Percentiles rank a stretch among this genome's conserved stretches.
These are phyloP conservation scores for Teleopsis dalmanni DNA, from an alignment of 1,140 invertebrate species.

Conservation along the genomic window DNA sequence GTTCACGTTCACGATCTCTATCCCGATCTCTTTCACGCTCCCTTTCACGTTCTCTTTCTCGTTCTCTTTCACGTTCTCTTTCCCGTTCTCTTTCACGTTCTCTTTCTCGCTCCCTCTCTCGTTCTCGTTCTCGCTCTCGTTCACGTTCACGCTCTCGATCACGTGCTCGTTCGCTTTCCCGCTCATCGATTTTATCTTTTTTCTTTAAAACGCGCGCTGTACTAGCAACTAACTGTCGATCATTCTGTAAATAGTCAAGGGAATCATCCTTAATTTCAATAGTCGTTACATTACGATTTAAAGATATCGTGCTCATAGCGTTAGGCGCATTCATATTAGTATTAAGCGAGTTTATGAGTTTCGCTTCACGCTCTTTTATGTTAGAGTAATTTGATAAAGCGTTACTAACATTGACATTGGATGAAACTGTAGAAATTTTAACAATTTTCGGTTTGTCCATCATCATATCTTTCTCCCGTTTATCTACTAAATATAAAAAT, in stretches of 20 bases:
- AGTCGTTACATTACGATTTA: no score
- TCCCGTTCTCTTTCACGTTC: constrained; percentile 1
- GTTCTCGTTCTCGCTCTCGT: constrained; percentile 10
- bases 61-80: constrained; percentile 3
- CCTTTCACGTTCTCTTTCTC: constrained; percentile 1
- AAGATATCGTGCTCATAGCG: no score
- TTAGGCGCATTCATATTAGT: no score
- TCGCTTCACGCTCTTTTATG: no score
- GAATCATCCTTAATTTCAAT: constrained; percentile 23
- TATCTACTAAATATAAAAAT: constrained; percentile 10
- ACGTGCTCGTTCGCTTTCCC: constrained; percentile 14
- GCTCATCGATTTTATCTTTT: no score
- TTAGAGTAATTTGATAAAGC: no score
- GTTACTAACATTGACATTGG: no score
- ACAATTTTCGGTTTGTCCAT: constrained; percentile 8
- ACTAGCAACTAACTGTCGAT: constrained; percentile 11
- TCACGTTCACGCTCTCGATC: constrained; percentile 16
- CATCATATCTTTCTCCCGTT: constrained; percentile 18
- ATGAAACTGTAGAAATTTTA: not conserved
- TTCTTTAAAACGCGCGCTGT: constrained; percentile 14
- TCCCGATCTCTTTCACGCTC: no score
- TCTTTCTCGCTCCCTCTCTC: constrained; percentile 3
- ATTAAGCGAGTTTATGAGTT: no score
- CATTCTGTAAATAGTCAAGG: constrained; percentile 12
- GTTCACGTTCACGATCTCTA: constrained; percentile 9